A percentile compares a stretch with the other conserved stretches of the same genome.
Conservation (phyloP, 2,888 invertebrate genomes). For the Tetropium fuscum region DNA sequence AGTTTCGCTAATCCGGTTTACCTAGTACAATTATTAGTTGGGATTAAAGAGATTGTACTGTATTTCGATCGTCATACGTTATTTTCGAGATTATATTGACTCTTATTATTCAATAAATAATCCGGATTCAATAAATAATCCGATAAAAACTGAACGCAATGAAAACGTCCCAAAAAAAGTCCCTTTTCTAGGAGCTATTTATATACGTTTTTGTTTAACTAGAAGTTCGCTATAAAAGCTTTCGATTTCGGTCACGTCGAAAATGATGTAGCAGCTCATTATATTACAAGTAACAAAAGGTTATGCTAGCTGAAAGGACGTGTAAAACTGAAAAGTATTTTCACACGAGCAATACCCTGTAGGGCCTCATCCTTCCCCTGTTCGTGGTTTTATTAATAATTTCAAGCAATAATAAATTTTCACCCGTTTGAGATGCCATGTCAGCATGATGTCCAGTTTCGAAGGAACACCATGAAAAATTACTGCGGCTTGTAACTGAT, state of each 20-base stretch:
- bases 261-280: conserved; percentile 46
- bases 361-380: conserved; percentile 30
- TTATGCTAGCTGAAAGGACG: conserved; percentile 38
- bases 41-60: too few species aligned
- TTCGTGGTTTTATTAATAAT: conserved; percentile 49
- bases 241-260: conserved; percentile 46
- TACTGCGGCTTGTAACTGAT: conserved; percentile 10
- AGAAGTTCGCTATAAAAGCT: conserved; percentile 10
- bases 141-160: conserved; percentile 8
- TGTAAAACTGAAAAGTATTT: conserved; percentile 44
- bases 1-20: too few species aligned
- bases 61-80: too few species aligned
- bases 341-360: conserved; percentile 33
- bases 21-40: too few species aligned
- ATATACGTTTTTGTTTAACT: conserved; percentile 24
- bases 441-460: conserved; percentile 43
- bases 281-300: conserved; percentile 35
- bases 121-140: too few species aligned
- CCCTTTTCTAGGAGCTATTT: conserved; percentile 10
- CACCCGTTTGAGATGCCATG: conserved; percentile 44
- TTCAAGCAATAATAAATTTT: conserved; percentile 49
- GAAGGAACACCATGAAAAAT: conserved; percentile 36
- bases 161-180: conserved; percentile 7
- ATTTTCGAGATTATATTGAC: too few species aligned
- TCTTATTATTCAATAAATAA: too few species aligned